A percentile compares a stretch with the other conserved stretches of the same genome.
These are phyloP conservation scores for Ophion obscuratus DNA, from an alignment of 2,888 invertebrate genomes.

Conservation along the genomic window DNA sequence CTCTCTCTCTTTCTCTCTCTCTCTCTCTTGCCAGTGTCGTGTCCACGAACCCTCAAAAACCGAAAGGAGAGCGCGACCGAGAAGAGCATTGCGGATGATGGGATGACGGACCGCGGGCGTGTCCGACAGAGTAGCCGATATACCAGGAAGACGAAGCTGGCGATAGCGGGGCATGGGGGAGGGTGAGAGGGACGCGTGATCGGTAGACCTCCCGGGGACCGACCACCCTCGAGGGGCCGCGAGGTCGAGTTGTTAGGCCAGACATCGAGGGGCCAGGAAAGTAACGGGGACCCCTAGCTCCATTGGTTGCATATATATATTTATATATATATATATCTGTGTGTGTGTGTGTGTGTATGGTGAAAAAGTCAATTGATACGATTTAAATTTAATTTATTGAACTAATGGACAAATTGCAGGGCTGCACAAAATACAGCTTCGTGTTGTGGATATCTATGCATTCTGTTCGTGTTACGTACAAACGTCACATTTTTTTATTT, in stretches of 20 bases:
- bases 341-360: not conserved
- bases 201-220: slow-evolving; percentile 82
- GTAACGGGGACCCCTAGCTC: slow-evolving; percentile 64
- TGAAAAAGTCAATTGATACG: not conserved
- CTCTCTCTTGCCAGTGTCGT: slow-evolving; percentile 55
- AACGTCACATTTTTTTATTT: too few species aligned
- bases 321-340: not conserved
- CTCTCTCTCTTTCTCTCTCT: not conserved
- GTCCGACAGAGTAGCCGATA: slow-evolving; percentile 80
- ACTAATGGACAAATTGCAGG: not conserved
- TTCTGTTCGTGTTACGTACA: too few species aligned
- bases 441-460: not conserved
- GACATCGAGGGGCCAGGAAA: slow-evolving; percentile 73
- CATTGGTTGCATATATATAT: slow-evolving; percentile 42
- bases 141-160: slow-evolving; percentile 39
- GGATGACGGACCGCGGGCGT: slow-evolving; percentile 82
- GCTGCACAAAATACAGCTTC: not conserved
- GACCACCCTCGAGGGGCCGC: slow-evolving; percentile 83
- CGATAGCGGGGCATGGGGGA: not conserved
- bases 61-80: slow-evolving; percentile 62
- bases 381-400: not conserved
- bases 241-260: slow-evolving; percentile 82
- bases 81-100: slow-evolving; percentile 75
- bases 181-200: slow-evolving; percentile 79
- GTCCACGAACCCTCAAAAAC: slow-evolving; percentile 53